These are phyloP conservation scores for Panorpa germanica DNA, from an alignment of 2,888 invertebrate genomes.

Conservation along the genomic window DNA sequence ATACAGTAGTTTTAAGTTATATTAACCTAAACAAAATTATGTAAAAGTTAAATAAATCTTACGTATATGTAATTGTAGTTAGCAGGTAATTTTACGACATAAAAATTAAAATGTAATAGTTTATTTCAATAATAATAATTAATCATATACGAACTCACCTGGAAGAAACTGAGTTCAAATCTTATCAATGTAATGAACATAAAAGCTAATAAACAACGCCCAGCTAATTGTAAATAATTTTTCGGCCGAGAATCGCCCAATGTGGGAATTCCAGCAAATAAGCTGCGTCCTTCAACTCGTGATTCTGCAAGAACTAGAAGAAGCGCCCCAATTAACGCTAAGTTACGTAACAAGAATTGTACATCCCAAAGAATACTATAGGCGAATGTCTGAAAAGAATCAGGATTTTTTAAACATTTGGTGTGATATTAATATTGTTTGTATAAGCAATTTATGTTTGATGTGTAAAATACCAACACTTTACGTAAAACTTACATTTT, in stretches of 20 bases:
- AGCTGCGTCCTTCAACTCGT: slow-evolving; percentile 76
- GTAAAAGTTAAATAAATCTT: too few species aligned
- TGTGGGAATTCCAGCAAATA: slow-evolving; percentile 90
- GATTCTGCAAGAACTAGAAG: slow-evolving; percentile 92
- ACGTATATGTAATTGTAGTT: too few species aligned
- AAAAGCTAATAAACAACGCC: slow-evolving; percentile 86
- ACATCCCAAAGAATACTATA: slow-evolving; percentile 97
- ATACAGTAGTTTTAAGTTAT: not conserved
- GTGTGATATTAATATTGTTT: not conserved
- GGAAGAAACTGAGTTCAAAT: slow-evolving; percentile 79
- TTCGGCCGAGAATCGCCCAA: slow-evolving; percentile 93
- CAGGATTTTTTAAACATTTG: slow-evolving; percentile 8
- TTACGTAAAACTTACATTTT: too few species aligned
- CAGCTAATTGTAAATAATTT: slow-evolving; percentile 89
- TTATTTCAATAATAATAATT: too few species aligned
- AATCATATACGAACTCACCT: too few species aligned
- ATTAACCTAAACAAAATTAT: too few species aligned
- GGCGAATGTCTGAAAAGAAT: slow-evolving; percentile 57
- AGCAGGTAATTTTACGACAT: too few species aligned
- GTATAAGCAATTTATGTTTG: not conserved
- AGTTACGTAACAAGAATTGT: slow-evolving; percentile 88
- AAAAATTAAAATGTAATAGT: too few species aligned
- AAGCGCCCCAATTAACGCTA: slow-evolving; percentile 94
- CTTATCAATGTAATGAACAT: slow-evolving; percentile 96
- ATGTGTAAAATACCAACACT: not conserved